Percentiles rank a stretch among this genome's conserved stretches.
phyloP scores from a whole-genome alignment of 2,888 invertebrate genomes.

The Volucella zonaria region DNA sequence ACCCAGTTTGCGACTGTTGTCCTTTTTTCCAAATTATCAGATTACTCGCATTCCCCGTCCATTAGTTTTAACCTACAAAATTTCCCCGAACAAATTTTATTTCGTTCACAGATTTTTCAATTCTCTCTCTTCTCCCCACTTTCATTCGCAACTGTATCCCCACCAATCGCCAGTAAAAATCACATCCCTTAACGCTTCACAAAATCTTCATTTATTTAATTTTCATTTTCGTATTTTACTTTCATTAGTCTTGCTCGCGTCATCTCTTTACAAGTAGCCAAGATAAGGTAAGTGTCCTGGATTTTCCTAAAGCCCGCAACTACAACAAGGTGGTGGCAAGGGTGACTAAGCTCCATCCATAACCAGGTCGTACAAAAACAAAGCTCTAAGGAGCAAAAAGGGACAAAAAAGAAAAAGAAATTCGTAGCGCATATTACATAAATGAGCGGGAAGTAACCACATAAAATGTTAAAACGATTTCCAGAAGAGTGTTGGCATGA shows the following conservation, averaged over 20 bases:
- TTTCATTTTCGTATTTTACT: slow-evolving; percentile 33
- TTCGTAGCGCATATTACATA: slow-evolving; percentile 65
- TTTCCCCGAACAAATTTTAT: too few relatives aligned
- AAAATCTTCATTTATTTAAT: slow-evolving; percentile 55
- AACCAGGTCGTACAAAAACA: slow-evolving; percentile 45
- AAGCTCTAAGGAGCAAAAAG: slow-evolving; percentile 20
- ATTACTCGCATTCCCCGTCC: too few relatives aligned
- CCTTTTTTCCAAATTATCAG: too few relatives aligned
- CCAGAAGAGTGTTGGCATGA: slow-evolving; percentile 70
- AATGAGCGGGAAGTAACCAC: slow-evolving; percentile 78
- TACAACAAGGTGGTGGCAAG: slow-evolving; percentile 34
- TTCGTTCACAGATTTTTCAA: too few relatives aligned
- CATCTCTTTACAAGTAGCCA: slow-evolving; percentile 1
- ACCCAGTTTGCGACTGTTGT: too few relatives aligned
- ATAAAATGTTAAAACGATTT: slow-evolving; percentile 78
- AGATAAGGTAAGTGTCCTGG: slow-evolving; percentile 64
- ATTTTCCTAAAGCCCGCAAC: slow-evolving; percentile 75
- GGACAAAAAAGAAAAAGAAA: slow-evolving; percentile 14
- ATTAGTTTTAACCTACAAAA: too few relatives aligned
- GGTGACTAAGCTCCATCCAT: slow-evolving; percentile 46
- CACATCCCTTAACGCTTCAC: slow-evolving; percentile 6
- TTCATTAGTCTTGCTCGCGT: slow-evolving; percentile 24
- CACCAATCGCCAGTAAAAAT: too few relatives aligned
- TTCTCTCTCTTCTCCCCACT: too few relatives aligned
- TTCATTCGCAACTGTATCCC: background rate